Conservation (phyloP, 2,797 vertebrate genomes). For the Poecilia picta region DNA sequence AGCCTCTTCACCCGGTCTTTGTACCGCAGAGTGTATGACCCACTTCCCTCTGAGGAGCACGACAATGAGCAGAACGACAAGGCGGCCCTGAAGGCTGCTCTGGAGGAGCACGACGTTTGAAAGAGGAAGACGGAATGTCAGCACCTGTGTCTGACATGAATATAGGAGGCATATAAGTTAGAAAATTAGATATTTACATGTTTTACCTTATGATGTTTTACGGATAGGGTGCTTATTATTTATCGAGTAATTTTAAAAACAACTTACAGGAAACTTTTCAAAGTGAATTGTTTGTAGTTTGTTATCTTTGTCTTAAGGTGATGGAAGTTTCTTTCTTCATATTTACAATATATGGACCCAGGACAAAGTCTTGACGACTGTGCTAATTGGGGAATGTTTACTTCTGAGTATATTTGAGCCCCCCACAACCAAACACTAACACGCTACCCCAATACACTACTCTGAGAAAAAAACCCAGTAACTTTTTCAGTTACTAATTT, state of each 20-base stretch:
- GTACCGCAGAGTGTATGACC: conserved; percentile 81
- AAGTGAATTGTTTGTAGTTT: background rate
- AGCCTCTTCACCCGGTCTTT: conserved; percentile 80
- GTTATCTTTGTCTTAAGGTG: background rate
- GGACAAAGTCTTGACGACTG: background rate
- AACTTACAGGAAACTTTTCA: background rate
- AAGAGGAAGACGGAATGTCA: conserved; percentile 2
- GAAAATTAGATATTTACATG: background rate
- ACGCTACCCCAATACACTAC: background rate
- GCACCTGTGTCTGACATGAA: conserved; percentile 4
- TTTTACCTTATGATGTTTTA: conserved; percentile 10
- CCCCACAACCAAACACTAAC: background rate
- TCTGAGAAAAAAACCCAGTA: background rate
- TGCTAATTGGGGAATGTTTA: background rate
- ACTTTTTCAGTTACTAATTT: background rate
- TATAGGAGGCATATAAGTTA: background rate
- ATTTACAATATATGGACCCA: background rate
- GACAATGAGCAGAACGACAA: conserved; percentile 61
- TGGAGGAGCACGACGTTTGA: conserved; percentile 64
- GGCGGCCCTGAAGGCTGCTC: conserved; percentile 36
- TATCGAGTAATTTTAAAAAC: background rate
- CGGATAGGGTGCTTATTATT: background rate
- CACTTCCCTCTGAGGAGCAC: conserved; percentile 50
- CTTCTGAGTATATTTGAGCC: background rate
- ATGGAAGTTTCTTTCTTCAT: background rate